These are phyloP conservation scores for Pardalotus punctatus DNA, from an alignment of 2,113 vertebrate genomes.

Conservation along the genomic window DNA sequence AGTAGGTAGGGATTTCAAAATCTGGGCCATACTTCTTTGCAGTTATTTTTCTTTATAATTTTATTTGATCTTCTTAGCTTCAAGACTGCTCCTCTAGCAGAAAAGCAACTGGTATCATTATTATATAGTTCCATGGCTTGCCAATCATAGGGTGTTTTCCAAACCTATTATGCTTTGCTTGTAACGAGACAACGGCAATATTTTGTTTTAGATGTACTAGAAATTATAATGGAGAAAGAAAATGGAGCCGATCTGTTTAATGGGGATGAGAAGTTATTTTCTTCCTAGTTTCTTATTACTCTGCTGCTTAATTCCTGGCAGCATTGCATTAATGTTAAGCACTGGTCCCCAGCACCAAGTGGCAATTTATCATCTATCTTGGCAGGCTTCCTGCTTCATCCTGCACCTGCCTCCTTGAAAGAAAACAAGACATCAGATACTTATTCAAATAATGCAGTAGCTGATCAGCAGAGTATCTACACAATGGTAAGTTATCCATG, in stretches of 20 bases:
- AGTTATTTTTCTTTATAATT: not conserved
- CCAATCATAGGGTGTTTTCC: not conserved
- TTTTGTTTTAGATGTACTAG: not conserved
- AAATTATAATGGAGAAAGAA: not conserved
- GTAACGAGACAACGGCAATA: not conserved
- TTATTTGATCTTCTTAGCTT: not conserved
- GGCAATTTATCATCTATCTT: slow-evolving; percentile 82
- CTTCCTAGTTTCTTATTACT: slow-evolving; percentile 61
- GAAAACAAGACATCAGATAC: slow-evolving; percentile 80
- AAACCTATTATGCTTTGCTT: not conserved
- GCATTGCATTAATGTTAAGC: slow-evolving; percentile 48
- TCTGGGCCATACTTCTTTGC: not conserved
- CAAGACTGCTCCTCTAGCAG: not conserved
- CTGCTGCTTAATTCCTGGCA: slow-evolving; percentile 58
- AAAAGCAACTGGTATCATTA: not conserved
- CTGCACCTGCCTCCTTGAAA: slow-evolving; percentile 83
- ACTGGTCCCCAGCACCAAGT: slow-evolving; percentile 63
- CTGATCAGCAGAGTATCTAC: slow-evolving; percentile 75
- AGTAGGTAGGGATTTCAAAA: not conserved
- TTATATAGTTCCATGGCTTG: not conserved
- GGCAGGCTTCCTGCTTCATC: slow-evolving; percentile 83
- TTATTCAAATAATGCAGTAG: slow-evolving; percentile 82
- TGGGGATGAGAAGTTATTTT: slow-evolving; percentile 45
- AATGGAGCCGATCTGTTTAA: slow-evolving; percentile 12
- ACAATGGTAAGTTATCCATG: slow-evolving; percentile 81